These are phyloP conservation scores for Caenorhabditis sp. DNA, from an alignment of 2,888 invertebrate species.

Conservation along the genomic window DNA sequence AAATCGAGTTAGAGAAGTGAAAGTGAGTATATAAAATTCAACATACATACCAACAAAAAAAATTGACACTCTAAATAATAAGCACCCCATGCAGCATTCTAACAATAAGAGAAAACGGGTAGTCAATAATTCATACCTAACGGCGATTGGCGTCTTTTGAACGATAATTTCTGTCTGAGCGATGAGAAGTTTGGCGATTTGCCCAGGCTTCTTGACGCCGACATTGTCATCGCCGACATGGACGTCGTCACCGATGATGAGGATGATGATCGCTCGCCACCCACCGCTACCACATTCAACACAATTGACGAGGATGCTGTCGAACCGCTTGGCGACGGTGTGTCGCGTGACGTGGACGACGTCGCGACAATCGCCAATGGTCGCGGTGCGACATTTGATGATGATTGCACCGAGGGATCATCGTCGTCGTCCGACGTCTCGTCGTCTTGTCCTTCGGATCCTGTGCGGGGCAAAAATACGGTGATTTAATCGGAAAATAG, in stretches of 20 bases:
- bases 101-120: not conserved
- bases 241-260: slow-evolving; percentile 10
- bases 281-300: slow-evolving; percentile 15
- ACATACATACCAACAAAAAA: not conserved
- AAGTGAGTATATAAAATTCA: not conserved
- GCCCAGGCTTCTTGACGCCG: not conserved
- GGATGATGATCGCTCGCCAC: slow-evolving; percentile 26
- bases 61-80: not conserved
- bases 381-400: slow-evolving; percentile 44
- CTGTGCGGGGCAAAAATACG: not conserved
- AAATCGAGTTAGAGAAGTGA: not conserved
- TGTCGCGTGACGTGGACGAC: slow-evolving; percentile 23
- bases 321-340: slow-evolving; percentile 19
- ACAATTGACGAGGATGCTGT: slow-evolving; percentile 12
- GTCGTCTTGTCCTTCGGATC: slow-evolving; percentile 29
- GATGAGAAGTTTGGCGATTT: slow-evolving; percentile 38
- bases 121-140: slow-evolving; percentile 17
- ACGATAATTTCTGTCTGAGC: slow-evolving; percentile 36
- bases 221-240: not conserved
- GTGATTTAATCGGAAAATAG: not conserved
- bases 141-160: slow-evolving; percentile 39
- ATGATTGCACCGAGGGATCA: slow-evolving; percentile 55
- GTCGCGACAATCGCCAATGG: slow-evolving; percentile 20
- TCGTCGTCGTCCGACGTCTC: slow-evolving; percentile 53
- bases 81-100: not conserved